phyloP scores from a whole-genome alignment of 2,113 vertebrate genomes.

The Crotalus tigris region DNA sequence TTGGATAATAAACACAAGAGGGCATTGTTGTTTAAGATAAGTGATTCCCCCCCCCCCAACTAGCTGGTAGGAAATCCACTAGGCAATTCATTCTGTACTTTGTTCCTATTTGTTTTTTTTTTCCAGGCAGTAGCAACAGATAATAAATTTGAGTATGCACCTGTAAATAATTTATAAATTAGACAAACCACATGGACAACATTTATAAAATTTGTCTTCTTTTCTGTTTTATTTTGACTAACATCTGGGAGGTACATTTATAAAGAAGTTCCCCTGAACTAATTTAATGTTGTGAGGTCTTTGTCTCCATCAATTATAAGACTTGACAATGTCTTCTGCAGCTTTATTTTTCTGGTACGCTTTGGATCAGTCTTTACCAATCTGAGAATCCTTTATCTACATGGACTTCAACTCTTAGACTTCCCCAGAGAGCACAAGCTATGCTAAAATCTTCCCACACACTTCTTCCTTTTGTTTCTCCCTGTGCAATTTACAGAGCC shows the following conservation, averaged over 20 bases:
- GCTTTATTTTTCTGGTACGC: neutral
- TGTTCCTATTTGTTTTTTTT: neutral
- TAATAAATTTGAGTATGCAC: neutral
- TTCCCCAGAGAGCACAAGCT: neutral
- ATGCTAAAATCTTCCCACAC: neutral
- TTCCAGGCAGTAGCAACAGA: neutral
- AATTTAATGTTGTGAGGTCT: neutral
- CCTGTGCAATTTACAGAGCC: neutral
- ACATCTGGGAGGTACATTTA: neutral
- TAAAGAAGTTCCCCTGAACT: neutral
- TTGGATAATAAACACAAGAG: conserved; percentile 11
- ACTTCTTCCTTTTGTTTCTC: neutral
- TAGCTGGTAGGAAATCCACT: neutral
- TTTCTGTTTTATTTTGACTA: neutral
- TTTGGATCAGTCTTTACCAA: neutral
- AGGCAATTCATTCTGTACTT: neutral
- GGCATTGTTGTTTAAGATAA: conserved; percentile 22
- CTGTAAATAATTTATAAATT: neutral
- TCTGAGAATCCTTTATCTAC: neutral
- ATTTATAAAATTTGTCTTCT: neutral
- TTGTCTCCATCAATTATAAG: neutral
- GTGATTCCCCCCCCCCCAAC: neutral
- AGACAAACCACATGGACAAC: neutral
- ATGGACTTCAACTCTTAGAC: neutral
- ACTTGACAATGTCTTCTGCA: neutral